These are phyloP conservation scores for Branchipolynoe longqiensis DNA, from an alignment of 2,888 invertebrate species.

Conservation along the genomic window DNA sequence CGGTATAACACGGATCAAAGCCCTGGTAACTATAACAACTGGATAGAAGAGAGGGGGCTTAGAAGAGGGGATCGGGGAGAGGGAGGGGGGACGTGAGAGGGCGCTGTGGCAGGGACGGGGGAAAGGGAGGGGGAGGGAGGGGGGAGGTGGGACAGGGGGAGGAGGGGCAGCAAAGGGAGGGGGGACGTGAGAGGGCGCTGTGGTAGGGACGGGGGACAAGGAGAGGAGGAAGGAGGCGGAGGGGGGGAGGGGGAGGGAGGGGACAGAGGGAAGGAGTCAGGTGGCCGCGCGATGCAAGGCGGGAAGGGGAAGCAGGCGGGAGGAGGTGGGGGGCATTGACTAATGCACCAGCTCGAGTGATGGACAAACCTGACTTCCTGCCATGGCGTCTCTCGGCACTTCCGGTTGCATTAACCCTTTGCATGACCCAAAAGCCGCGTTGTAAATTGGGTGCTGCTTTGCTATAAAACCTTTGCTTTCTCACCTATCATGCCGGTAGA, in stretches of 20 bases:
- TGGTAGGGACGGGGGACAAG: too few relatives aligned
- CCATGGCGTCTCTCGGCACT: slow-evolving; percentile 30
- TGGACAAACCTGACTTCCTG: slow-evolving; percentile 39
- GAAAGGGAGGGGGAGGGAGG: background rate
- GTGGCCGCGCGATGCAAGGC: too few relatives aligned
- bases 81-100: background rate
- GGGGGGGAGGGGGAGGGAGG: background rate
- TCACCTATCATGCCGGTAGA: too few relatives aligned
- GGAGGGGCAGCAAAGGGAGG: background rate
- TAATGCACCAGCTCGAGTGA: slow-evolving; percentile 34
- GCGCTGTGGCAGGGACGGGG: too few relatives aligned
- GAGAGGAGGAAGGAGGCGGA: background rate
- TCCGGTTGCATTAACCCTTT: slow-evolving; percentile 40
- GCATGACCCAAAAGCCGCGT: too few relatives aligned
- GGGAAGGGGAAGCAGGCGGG: background rate
- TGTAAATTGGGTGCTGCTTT: too few relatives aligned
- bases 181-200: background rate
- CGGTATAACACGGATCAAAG: slow-evolving; percentile 31
- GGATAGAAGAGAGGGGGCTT: background rate
- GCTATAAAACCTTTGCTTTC: too few relatives aligned
- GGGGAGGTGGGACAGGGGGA: background rate
- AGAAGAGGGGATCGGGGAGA: background rate
- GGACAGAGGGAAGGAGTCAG: slow-evolving; percentile 1
- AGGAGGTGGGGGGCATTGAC: background rate
- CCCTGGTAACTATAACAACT: background rate